Evolutionary conservation across 2,888 invertebrate genomes (phyloP).

Genomic region (Argyresthia goedartella): DNA sequence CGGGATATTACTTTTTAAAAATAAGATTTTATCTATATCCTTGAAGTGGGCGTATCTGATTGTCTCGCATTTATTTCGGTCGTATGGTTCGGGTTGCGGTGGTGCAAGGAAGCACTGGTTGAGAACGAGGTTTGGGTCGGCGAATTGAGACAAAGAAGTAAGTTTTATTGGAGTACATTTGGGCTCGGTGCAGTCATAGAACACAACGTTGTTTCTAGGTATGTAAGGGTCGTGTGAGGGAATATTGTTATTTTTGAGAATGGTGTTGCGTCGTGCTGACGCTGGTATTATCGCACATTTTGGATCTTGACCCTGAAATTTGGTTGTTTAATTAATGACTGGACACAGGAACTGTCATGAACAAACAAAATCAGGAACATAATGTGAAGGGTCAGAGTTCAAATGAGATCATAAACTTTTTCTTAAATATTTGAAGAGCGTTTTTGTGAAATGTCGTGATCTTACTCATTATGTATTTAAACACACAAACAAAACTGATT

Average conservation of each 20-base stretch:
- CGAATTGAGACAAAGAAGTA: constrained; percentile 37
- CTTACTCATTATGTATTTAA: no score
- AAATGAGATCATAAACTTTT: background rate
- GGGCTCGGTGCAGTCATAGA: constrained; percentile 37
- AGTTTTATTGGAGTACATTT: constrained; percentile 30
- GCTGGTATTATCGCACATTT: constrained; percentile 26
- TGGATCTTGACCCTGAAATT: constrained; percentile 34
- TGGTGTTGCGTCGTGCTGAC: constrained; percentile 21
- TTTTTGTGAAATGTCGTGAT: background rate
- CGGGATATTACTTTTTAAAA: constrained; percentile 34
- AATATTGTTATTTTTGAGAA: constrained; percentile 15
- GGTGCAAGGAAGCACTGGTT: constrained; percentile 29
- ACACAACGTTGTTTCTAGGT: constrained; percentile 30
- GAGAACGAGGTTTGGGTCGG: constrained; percentile 24
- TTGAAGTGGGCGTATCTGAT: constrained; percentile 43
- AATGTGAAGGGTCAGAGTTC: constrained; percentile 1
- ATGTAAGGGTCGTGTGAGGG: constrained; percentile 53
- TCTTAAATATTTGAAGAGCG: background rate
- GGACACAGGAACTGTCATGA: background rate
- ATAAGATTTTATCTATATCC: constrained; percentile 45
- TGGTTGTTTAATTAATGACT: background rate
- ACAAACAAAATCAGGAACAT: background rate
- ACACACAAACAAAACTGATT: no score
- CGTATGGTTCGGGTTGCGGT: constrained; percentile 10
- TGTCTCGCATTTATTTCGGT: constrained; percentile 32